Evolutionary conservation across 2,888 invertebrate species (phyloP).

Genomic region (Marasmarcha lunaedactyla): DNA sequence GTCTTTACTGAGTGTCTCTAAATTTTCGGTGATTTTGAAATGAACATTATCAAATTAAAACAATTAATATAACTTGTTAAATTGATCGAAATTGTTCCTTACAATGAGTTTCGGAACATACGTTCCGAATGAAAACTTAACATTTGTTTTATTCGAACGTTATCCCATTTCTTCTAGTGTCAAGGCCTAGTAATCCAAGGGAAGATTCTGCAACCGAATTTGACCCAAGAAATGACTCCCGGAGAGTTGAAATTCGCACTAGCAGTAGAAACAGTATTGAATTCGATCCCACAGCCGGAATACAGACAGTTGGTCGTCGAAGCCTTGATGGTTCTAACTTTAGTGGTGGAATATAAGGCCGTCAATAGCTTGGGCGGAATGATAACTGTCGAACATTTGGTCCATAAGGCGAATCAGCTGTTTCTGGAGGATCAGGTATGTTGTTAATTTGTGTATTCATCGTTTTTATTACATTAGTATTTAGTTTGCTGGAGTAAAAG

Average conservation of each 20-base stretch:
- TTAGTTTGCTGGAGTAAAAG: no score
- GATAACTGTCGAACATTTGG: slow-evolving; percentile 91
- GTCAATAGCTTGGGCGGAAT: slow-evolving; percentile 81
- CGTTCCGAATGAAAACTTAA: no score
- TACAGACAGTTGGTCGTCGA: slow-evolving; percentile 97
- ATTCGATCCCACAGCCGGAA: slow-evolving; percentile 97
- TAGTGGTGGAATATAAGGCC: slow-evolving; percentile 90
- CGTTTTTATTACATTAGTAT: no score
- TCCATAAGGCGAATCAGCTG: slow-evolving; percentile 93
- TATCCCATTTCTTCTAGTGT: slow-evolving; percentile 77
- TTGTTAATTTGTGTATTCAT: slow-evolving; percentile 1
- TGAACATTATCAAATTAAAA: no score
- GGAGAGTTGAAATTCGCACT: slow-evolving; percentile 98
- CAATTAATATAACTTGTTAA: no score
- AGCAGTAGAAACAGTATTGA: slow-evolving; percentile 96
- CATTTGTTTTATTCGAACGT: no score
- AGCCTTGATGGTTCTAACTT: slow-evolving; percentile 94
- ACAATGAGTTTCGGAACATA: no score
- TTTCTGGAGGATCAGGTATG: slow-evolving; percentile 95
- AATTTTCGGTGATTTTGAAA: no score
- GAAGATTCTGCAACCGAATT: slow-evolving; percentile 87
- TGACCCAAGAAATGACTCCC: slow-evolving; percentile 99
- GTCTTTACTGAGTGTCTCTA: no score
- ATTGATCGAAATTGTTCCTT: no score
- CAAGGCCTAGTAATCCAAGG: slow-evolving; percentile 95